Evolutionary conservation across 2,113 vertebrate genomes (phyloP), one percentile per base, ranked within the genome.

Genomic region (Equus przewalskii): DNA sequence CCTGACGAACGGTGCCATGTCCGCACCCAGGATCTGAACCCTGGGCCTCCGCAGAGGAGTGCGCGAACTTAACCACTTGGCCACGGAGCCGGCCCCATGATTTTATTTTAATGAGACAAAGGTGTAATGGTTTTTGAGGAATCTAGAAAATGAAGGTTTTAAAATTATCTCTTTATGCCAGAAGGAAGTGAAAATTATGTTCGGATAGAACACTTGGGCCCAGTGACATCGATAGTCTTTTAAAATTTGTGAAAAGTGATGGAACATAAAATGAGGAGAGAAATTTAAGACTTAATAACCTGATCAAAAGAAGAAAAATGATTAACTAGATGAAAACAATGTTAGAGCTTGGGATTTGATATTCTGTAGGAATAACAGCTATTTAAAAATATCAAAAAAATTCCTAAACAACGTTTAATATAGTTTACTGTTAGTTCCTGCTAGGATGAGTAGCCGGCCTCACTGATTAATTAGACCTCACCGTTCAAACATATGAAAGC

Each of bases 211-310:
- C 13, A 69, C 19, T 81, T 65, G 24, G 65, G n/a, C 16, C 46
- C 51, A 67, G 73, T 93, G 26, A 80, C 56, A 84, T 81, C 46
- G 96, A 86, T 46, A 65, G 12, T 30, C 75, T 94, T 97, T 97
- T 72, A 95, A 90, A 95, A 49, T 86, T 62, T 93, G 21, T 89
- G 94, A 49, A 92, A 97, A 96, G 28, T 36, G 44, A 65, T 87
- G 75, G 9, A n/a, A 94, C 26, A 49, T 67, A 81, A 92, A 92
- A 65, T 78, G 58, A 80, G 10, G 21, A 91, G 33, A 93, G 8
- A 72, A 73, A 51, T 36, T 89, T 70, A 89, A 36, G 46, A 49
- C 21, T 92, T 91, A 87, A 95, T 87, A 72, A 88, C 21, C 28
- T 88, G 30, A 33, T 26, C 19, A 79, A 88, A 80, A 22, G 49